Base-by-base conservation (phyloP, 2,888 invertebrate genomes). In the Yponomeuta evonymella region DNA sequence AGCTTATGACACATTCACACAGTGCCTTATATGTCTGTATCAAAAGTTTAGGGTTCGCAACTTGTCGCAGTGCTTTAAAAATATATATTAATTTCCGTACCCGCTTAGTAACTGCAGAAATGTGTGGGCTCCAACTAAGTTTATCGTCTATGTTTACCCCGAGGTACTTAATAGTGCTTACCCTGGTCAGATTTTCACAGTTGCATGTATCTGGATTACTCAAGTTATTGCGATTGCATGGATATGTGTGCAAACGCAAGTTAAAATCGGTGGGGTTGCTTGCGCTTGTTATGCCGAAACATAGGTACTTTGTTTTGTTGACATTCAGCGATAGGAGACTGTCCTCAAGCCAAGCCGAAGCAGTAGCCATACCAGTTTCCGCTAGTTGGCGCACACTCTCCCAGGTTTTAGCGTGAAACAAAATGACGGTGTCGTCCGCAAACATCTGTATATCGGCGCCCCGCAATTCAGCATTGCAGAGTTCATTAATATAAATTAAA, bases 381-480 rank as follows among this genome's bases (percentile, higher is more conserved):
- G 66, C 36, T 3, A 43, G 10, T n/a, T n/a, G 11, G 30, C 9
- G 5, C 2, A 66, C 51, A 5, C 15, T 15, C 3, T 69, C 23
- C 71, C 71, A 71, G 3, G 63, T 62, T 6, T 9, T 48, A 6
- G n/a, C 70, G n/a, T 72, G 72, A 23, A 72, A 70, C 12, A 72
- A 6, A 12, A 72, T 58, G 5, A 67, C 72, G 5, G 73, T 73
- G 33, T 73, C 73, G 36, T 73, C 73, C 1, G 73, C 72, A 67
- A 70, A 72, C 62, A 66, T 71, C 4, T 71, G 2, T 1, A 67
- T 36, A 1, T 69, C 62, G n/a, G 51, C 67, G 1, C 15, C 4
- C n/a, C 23, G 12, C 58, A 70, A 23, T 0, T 23, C 15, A 4
- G 58, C 29, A 23, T 69, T n/a, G 36, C 71, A 70, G 2, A 70